These are phyloP conservation scores for Silurus lanzhouensis DNA, from an alignment of 2,797 vertebrate genomes.

Conservation along the genomic window DNA sequence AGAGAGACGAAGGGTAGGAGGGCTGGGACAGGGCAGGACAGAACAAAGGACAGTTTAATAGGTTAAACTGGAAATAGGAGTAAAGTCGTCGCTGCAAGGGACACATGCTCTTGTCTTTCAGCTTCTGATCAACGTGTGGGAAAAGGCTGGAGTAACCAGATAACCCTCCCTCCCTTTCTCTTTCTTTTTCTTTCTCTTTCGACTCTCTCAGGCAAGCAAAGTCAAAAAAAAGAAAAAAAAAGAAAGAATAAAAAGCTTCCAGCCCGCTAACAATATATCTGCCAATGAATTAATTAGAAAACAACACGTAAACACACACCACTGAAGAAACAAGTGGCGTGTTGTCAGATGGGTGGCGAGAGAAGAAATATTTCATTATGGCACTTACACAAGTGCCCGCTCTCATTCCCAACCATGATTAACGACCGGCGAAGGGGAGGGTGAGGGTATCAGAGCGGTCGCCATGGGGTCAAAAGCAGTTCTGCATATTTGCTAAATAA, in stretches of 20 bases:
- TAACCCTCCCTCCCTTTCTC: slow-evolving; percentile 56
- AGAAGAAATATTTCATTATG: slow-evolving; percentile 57
- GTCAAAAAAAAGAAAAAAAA: slow-evolving; percentile 32
- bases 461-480: slow-evolving; percentile 72
- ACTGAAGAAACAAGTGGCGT: slow-evolving; percentile 49
- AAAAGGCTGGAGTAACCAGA: slow-evolving; percentile 77
- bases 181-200: slow-evolving; percentile 48
- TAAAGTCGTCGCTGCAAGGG: slow-evolving; percentile 76
- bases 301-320: slow-evolving; percentile 52
- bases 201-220: slow-evolving; percentile 18
- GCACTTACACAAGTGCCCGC: slow-evolving; percentile 62
- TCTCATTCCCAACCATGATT: slow-evolving; percentile 72
- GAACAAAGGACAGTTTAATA: slow-evolving; percentile 83
- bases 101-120: slow-evolving; percentile 78
- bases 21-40: slow-evolving; percentile 23
- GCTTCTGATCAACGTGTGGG: slow-evolving; percentile 80
- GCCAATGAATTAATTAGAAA: slow-evolving; percentile 58
- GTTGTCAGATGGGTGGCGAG: slow-evolving; percentile 56
- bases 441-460: slow-evolving; percentile 61
- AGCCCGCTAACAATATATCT: slow-evolving; percentile 43
- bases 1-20: background rate
- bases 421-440: slow-evolving; percentile 58
- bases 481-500: slow-evolving; percentile 75
- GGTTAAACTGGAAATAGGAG: slow-evolving; percentile 78
- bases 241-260: slow-evolving; percentile 11